Base-by-base conservation (phyloP, 2,113 vertebrate species). In the Dendrocopos noguchii region DNA sequence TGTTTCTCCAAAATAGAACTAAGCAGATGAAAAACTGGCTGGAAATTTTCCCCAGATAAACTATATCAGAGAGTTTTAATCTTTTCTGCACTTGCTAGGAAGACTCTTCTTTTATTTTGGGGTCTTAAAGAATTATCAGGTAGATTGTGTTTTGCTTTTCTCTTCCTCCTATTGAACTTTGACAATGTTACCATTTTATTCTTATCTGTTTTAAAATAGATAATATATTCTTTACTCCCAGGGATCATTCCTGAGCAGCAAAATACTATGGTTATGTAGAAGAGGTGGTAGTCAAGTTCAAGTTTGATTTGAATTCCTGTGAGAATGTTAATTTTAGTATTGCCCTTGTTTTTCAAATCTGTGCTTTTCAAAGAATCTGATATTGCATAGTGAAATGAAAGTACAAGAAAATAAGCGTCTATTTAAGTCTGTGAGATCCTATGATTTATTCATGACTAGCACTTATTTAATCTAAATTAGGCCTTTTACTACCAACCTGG, bases 1-100 rank as follows among this genome's bases (percentile, higher is more conserved):
- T 89, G 50, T 95, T 95, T 84, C 65, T 87, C 78, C 66, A 57
- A 84, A 91, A 91, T 39, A 68, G 90, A 92, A 77, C 70, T 88
- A 77, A 61, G 56, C 33, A 85, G 27, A 63, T 63, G n/a, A 80
- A 77, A 88, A 93, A 75, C 0, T 4, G 20, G 7, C 53, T 72
- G 47, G 36, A 84, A 82, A 28, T 66, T 87, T 87, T 61, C 44
- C 71, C 29, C 19, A 75, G 13, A 52, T 72, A 11, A 92, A 87
- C 59, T 34, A 22, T 86, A 39, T 86, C 47, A 59, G 71, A 82
- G 55, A 72, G n/a, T 87, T 90, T 61, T n/a, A 60, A 76, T 91
- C 16, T 66, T 87, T 77, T 20, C 50, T 67, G 8, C 18, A 24
- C 42, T 63, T 55, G 7, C 34, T 71, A 18, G 29, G 47, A 81